phyloP scores from a whole-genome alignment of 2,113 vertebrate species.

The Chaenocephalus aceratus region DNA sequence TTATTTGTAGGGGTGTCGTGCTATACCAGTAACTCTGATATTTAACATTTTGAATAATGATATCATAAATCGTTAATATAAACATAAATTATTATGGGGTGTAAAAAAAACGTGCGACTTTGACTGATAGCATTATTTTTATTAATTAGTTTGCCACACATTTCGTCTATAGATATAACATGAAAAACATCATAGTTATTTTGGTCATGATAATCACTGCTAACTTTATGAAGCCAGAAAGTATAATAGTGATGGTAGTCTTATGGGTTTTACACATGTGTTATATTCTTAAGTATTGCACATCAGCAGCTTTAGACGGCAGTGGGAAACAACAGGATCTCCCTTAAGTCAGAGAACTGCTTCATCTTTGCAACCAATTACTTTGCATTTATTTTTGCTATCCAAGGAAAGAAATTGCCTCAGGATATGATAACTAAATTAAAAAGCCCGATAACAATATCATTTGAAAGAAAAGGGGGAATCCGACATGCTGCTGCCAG shows the following conservation, averaged over 20 bases:
- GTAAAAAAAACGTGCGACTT: too few species aligned
- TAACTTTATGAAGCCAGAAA: neutral
- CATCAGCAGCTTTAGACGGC: neutral
- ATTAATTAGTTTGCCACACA: too few species aligned
- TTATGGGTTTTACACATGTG: neutral
- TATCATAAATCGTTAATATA: too few species aligned
- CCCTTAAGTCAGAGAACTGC: neutral
- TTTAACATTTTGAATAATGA: too few species aligned
- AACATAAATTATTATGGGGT: too few species aligned
- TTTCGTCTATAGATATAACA: too few species aligned
- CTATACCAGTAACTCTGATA: too few species aligned
- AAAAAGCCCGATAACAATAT: neutral
- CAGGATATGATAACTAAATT: neutral
- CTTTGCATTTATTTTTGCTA: neutral
- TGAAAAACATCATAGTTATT: too few species aligned
- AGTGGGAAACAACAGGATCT: neutral
- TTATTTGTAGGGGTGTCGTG: too few species aligned
- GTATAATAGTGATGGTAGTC: neutral
- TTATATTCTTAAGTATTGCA: neutral
- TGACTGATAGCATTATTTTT: too few species aligned
- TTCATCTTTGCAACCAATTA: neutral
- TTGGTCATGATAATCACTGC: neutral
- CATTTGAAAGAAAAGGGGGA: neutral
- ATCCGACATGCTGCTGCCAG: constrained; percentile 2
- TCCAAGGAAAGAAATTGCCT: neutral